These are phyloP conservation scores for Lycodopsis pacificus DNA, from an alignment of 2,797 vertebrate genomes.

Conservation along the genomic window DNA sequence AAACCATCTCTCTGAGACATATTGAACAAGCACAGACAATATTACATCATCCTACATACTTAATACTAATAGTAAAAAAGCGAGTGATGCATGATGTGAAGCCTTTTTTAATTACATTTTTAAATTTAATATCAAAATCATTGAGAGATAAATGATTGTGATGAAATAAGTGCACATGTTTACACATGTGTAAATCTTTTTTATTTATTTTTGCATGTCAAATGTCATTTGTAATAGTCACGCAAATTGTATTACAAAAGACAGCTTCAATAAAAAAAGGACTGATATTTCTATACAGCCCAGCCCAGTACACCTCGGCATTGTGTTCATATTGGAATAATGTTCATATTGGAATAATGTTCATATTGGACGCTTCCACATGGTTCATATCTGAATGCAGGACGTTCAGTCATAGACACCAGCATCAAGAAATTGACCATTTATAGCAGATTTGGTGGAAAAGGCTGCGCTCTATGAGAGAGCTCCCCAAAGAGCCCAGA, in stretches of 20 bases:
- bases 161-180: neutral
- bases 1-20: neutral
- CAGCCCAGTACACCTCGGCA: neutral
- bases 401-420: too few relatives aligned
- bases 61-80: neutral
- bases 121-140: neutral
- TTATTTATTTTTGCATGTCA: too few relatives aligned
- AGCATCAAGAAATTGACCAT: too few relatives aligned
- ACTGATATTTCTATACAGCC: neutral
- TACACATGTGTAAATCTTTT: neutral
- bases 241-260: neutral
- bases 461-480: too few relatives aligned
- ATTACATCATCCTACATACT: too few relatives aligned
- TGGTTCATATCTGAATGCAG: neutral
- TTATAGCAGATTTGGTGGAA: neutral
- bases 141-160: neutral
- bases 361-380: neutral
- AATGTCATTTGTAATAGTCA: neutral
- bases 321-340: neutral
- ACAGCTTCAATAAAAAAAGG: neutral
- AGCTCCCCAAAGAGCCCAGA: too few relatives aligned
- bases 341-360: neutral
- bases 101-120: neutral
- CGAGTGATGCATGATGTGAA: too few relatives aligned
- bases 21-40: neutral